These are phyloP conservation scores for Tachycineta bicolor DNA, from an alignment of 2,113 vertebrate species.

Conservation along the genomic window DNA sequence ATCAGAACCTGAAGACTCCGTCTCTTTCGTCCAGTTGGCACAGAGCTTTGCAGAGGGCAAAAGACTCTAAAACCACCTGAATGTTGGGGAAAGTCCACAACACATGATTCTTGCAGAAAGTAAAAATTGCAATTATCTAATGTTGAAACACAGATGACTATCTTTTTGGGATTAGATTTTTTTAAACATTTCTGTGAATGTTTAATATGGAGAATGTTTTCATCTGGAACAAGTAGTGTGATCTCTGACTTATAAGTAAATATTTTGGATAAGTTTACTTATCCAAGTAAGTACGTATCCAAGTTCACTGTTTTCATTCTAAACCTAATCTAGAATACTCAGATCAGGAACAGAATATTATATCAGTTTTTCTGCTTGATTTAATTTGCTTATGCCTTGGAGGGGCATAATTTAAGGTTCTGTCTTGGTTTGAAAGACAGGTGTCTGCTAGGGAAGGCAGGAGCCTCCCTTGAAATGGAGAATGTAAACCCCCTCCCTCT, in stretches of 20 bases:
- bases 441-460: neutral
- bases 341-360: neutral
- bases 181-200: neutral
- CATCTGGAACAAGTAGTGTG: neutral
- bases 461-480: neutral
- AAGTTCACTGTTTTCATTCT: neutral
- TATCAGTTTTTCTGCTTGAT: fast-evolving
- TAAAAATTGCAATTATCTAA: neutral
- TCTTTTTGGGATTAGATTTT: neutral
- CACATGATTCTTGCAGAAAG: neutral
- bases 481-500: neutral
- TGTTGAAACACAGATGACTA: neutral
- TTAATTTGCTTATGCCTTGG: neutral
- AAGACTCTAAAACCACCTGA: no score
- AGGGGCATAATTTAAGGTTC: neutral
- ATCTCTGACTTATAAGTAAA: neutral
- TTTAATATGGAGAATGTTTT: neutral
- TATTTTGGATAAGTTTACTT: neutral
- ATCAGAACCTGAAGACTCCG: no score
- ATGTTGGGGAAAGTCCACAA: no score
- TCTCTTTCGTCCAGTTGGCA: no score
- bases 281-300: no score
- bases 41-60: no score
- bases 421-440: neutral
- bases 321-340: neutral